Percentiles rank a stretch among this genome's conserved stretches.
Conservation (phyloP, 2,797 vertebrate genomes). For the Catamblyrhynchus diadema region DNA sequence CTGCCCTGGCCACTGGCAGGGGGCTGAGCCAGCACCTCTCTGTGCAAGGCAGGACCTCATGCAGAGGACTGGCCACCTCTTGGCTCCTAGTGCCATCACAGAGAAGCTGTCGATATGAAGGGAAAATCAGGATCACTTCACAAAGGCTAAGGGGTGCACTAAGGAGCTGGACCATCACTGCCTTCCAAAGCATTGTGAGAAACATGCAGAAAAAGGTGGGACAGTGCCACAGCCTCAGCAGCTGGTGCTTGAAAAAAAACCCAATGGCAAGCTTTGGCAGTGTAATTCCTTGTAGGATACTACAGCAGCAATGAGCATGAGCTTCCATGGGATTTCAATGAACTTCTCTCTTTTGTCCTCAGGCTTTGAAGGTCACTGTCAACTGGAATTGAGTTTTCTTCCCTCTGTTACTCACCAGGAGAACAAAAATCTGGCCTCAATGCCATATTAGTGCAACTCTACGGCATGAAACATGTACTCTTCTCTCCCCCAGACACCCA, state of each 20-base stretch:
- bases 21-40: neutral
- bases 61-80: neutral
- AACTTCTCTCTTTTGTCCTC: neutral
- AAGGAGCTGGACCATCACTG: neutral
- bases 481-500: neutral
- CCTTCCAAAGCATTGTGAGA: neutral
- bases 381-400: neutral
- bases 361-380: neutral
- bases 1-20: neutral
- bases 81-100: neutral
- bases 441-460: neutral
- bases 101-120: neutral
- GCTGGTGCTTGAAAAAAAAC: neutral
- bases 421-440: neutral
- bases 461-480: rapidly evolving
- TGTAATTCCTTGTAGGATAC: neutral
- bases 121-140: neutral
- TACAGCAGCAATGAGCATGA: neutral
- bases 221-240: neutral
- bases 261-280: neutral
- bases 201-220: neutral
- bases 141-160: neutral
- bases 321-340: neutral
- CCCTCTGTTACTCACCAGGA: neutral
- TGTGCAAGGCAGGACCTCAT: no score